A percentile compares a stretch with the other conserved stretches of the same genome.
Evolutionary conservation across 2,888 invertebrate species (phyloP).

Genomic region (Drosophila limbata): DNA sequence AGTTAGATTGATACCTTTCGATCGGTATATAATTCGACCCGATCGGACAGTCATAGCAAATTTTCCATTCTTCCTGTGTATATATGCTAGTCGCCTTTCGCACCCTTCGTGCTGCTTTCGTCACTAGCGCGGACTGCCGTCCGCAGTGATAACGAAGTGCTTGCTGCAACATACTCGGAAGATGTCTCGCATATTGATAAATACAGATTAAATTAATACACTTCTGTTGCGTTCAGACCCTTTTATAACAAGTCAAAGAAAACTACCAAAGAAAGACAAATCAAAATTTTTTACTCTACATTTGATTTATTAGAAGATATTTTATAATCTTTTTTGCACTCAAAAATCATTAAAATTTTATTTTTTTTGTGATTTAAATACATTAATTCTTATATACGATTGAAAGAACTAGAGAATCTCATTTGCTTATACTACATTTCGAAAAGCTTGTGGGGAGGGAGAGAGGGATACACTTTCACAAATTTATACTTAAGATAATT

Average conservation of each 20-base stretch:
- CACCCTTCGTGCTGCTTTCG: too few relatives aligned
- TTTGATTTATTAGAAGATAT: constrained; percentile 30
- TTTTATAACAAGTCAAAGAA: constrained; percentile 27
- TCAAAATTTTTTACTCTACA: constrained; percentile 19
- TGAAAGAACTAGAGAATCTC: not conserved
- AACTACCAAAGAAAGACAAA: constrained; percentile 17
- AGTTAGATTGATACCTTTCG: too few relatives aligned
- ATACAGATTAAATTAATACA: constrained; percentile 8
- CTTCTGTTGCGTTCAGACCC: constrained; percentile 25
- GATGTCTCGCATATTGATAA: constrained; percentile 20
- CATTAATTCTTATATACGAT: constrained; percentile 9
- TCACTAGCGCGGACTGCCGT: too few relatives aligned
- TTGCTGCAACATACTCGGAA: constrained; percentile 15
- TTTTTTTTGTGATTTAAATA: constrained; percentile 1
- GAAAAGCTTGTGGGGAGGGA: not conserved
- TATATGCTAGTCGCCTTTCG: too few relatives aligned
- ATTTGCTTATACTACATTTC: constrained; percentile 7
- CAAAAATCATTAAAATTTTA: not conserved
- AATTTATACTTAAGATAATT: too few relatives aligned
- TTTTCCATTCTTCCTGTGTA: too few relatives aligned
- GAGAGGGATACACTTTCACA: not conserved
- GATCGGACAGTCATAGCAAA: too few relatives aligned
- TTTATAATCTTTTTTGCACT: constrained; percentile 11
- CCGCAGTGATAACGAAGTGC: not conserved
- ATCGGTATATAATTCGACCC: too few relatives aligned